Evolutionary conservation across 2,113 vertebrate species (phyloP), one percentile per base, ranked within the genome.

Genomic region (Perccottus glenii): DNA sequence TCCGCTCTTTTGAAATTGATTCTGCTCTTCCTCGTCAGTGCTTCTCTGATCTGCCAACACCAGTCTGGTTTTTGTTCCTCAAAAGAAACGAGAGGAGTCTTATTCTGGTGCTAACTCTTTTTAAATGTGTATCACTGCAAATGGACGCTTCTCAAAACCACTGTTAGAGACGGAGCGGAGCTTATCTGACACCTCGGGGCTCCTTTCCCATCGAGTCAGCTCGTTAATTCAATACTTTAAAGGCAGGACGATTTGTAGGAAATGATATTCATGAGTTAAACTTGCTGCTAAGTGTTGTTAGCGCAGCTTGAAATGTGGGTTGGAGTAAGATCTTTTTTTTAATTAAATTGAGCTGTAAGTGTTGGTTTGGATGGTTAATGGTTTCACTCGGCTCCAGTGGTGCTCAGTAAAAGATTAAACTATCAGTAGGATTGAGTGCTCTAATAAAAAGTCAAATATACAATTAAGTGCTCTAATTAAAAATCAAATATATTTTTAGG

Each of bases 171-270:
- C 43, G 48, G 15, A 15, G 46, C 3, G 5, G 11, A 64, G n/a
- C 38, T 12, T 45, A 47, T 66, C 35, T n/a, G 5, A 1, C 2
- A 11, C 19, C 59, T 62, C 43, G 0, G 42, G 62, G 58, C 48
- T 38, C 40, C 36, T 38, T 43, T 45, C 53, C 55, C 40, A 38
- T 27, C 9, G 47, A 47, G 42, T 42, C 43, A 45, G 51, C 62
- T 70, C 67, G 19, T 70, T 67, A 62, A 59, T 58, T 43, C 67
- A 43, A 36, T n/a, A 15, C 51, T 60, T 59, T 59, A 44, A 59
- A 53, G 59, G 48, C 14, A 32, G 7, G 8, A 32, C 9, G 49
- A 46, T 46, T 11, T 4, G 58, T 42, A 19, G 46, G 57, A 46
- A 48, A 48, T 62, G 45, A 55, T 33, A 61, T 58, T 51, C 9